Evolutionary conservation across 2,113 vertebrate species (phyloP), one percentile per base, ranked within the genome.

Genomic region (Neotoma lepida): DNA sequence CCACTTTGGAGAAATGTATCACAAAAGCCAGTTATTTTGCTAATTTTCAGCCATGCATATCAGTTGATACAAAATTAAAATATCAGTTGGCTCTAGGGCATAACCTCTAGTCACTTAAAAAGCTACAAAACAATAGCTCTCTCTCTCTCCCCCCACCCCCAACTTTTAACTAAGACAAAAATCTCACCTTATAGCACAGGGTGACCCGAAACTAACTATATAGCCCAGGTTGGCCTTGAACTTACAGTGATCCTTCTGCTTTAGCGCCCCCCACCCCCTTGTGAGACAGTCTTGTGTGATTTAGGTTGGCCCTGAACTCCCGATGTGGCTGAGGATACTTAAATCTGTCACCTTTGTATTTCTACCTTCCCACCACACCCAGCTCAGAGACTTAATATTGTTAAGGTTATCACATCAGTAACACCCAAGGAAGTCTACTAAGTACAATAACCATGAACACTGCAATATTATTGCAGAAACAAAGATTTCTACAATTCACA

Each of bases 41-140:
- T 81, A 77, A 77, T 77, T 86, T 88, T 87, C 49, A 77, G 88
- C 89, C 85, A 97, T 73, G 51, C 39, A 71, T 95, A 81, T 85
- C 74, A 91, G 49, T 73, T 93, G 78, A 94, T 64, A 73, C 86
- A 66, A 58, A 78, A 58, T 92, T 92, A 86, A 93, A 87, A 41
- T 80, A 74, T 87, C 41, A 93, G 35, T 91, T 93, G 91, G 35
- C 89, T 93, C 68, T 61, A 51, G 30, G 68, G 63, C n/a, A 82
- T 76, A 46, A 86, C 49, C 49, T 70, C 66, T 86, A 88, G 51
- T 9, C 30, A 91, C 76, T 91, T 89, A 91, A 70, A 87, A 84
- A 94, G 39, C 63, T 63, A 58, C 12, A 88, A 96, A 88, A 33
- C 14, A 61, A 78, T 63, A 28, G 70, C 20, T 17, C 6, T 9